Percentiles rank a stretch among this genome's conserved stretches.
These are phyloP conservation scores for Ciconia nigra DNA, from an alignment of 2,797 vertebrate species.

Conservation along the genomic window DNA sequence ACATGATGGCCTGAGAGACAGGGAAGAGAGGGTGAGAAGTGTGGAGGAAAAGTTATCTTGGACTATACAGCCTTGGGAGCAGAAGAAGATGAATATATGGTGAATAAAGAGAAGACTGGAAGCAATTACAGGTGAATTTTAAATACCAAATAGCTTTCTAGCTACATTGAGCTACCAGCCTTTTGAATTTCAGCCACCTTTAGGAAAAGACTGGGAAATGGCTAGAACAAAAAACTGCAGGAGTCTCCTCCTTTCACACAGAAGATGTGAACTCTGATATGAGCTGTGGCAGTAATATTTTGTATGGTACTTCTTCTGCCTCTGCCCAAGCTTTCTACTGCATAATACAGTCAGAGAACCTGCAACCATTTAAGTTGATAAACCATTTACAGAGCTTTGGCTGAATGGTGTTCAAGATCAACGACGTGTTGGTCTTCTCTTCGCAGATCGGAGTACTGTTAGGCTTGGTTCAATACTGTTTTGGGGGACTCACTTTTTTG, in stretches of 20 bases:
- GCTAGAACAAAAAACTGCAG: background rate
- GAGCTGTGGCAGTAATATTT: background rate
- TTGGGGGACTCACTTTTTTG: background rate
- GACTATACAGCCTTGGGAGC: background rate
- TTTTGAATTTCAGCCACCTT: background rate
- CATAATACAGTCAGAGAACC: background rate
- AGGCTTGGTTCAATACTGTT: background rate
- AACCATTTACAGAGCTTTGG: background rate
- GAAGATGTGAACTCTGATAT: background rate
- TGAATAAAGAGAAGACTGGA: background rate
- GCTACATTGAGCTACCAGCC: background rate
- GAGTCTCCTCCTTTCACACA: background rate
- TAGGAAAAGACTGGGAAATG: background rate
- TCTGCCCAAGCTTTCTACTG: background rate
- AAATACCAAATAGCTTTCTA: background rate
- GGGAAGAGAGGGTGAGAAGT: background rate
- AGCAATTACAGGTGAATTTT: background rate
- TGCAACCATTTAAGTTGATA: background rate
- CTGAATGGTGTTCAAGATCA: background rate
- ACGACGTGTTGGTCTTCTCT: background rate
- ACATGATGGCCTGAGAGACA: background rate
- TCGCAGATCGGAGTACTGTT: background rate
- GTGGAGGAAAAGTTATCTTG: background rate
- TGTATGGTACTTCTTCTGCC: background rate
- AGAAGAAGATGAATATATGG: background rate